phyloP scores from a whole-genome alignment of 2,888 invertebrate genomes.

The Folsomia manolachei region DNA sequence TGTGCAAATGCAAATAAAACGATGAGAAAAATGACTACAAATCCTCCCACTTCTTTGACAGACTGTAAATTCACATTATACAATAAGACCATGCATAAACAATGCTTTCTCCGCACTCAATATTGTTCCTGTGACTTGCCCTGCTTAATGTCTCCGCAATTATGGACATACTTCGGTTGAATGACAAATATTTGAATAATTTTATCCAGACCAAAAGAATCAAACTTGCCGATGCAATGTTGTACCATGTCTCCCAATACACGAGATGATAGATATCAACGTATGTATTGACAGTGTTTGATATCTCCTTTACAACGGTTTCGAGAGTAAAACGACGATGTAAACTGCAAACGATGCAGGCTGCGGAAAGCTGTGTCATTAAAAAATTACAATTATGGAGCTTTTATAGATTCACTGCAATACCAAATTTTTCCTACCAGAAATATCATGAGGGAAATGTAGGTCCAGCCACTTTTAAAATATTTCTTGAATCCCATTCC shows the following conservation, averaged over 20 bases:
- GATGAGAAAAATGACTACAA: conserved; percentile 73
- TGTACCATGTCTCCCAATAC: conserved; percentile 61
- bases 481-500: conserved; percentile 24
- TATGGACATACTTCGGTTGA: conserved; percentile 73
- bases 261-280: conserved; percentile 64
- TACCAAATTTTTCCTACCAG: conserved; percentile 16
- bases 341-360: conserved; percentile 58
- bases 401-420: background rate
- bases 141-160: conserved; percentile 66
- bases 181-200: conserved; percentile 72
- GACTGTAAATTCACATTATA: too few species aligned
- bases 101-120: too few species aligned
- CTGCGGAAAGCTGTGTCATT: conserved; percentile 55
- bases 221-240: conserved; percentile 62
- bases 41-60: conserved; percentile 61
- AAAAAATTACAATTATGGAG: conserved; percentile 46
- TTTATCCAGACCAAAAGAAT: conserved; percentile 71
- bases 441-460: conserved; percentile 31
- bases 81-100: too few species aligned
- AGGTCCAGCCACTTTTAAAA: conserved; percentile 36
- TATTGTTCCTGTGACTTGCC: conserved; percentile 55
- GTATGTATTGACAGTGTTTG: conserved; percentile 56
- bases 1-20: conserved; percentile 74
- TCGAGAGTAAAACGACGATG: conserved; percentile 55
- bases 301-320: conserved; percentile 53